Evolutionary conservation across 2,113 vertebrate species (phyloP).

Genomic region (Charadrius vociferus): DNA sequence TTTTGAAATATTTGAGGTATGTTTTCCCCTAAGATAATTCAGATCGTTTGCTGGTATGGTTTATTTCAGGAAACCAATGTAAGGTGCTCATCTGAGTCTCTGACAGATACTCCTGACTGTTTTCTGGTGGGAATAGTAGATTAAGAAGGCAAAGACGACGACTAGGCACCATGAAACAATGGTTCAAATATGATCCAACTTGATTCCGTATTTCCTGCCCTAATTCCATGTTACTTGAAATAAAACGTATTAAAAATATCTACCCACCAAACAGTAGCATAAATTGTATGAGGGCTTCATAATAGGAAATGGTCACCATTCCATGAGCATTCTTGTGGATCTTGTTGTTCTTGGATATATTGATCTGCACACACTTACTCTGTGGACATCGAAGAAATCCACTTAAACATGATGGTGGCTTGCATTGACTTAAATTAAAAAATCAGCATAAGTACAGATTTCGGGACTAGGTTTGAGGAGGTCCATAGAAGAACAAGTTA

Average conservation of each 20-base stretch:
- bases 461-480: neutral
- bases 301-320: neutral
- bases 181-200: neutral
- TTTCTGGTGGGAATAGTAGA: neutral
- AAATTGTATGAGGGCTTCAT: neutral
- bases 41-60: neutral
- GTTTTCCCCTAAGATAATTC: neutral
- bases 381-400: neutral
- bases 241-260: neutral
- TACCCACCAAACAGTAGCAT: neutral
- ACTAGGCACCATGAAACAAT: neutral
- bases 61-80: neutral
- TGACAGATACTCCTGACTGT: neutral
- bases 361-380: neutral
- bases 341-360: no score
- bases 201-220: neutral
- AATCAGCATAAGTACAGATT: neutral
- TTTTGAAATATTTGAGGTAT: neutral
- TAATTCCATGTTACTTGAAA: neutral
- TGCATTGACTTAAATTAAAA: neutral
- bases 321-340: neutral
- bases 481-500: neutral
- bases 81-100: neutral
- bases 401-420: rapidly evolving
- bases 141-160: neutral